Conservation (phyloP, 1,140 invertebrate genomes). For the Cotesia glomerata region DNA sequence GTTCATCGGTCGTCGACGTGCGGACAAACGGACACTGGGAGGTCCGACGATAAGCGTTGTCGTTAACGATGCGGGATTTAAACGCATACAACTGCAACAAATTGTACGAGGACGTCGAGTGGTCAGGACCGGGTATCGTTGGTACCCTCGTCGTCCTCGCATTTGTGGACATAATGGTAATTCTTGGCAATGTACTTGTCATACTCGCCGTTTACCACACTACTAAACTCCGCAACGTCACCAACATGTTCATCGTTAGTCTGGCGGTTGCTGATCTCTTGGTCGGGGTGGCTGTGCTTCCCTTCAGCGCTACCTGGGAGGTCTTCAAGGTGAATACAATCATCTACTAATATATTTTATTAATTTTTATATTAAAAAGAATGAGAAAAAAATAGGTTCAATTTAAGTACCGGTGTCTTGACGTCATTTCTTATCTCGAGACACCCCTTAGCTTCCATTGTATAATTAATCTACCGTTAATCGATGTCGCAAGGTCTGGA, state of each 20-base stretch:
- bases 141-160: conserved; percentile 78
- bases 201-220: conserved; percentile 89
- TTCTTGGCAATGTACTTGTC: conserved; percentile 88
- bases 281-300: conserved; percentile 89
- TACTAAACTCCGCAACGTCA: conserved; percentile 87
- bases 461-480: not conserved
- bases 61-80: conserved; percentile 62
- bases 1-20: conserved; percentile 7
- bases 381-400: too few relatives aligned
- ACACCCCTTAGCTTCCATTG: not conserved
- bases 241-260: conserved; percentile 94
- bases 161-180: conserved; percentile 84
- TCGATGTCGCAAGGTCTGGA: conserved; percentile 75
- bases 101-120: conserved; percentile 76
- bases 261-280: conserved; percentile 91
- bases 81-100: conserved; percentile 78
- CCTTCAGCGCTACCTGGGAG: conserved; percentile 87
- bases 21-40: not conserved
- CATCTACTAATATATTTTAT: not conserved
- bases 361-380: too few relatives aligned
- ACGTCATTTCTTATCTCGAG: not conserved
- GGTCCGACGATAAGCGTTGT: conserved; percentile 19
- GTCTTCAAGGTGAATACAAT: conserved; percentile 77
- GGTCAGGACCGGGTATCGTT: conserved; percentile 77
- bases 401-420: not conserved